Percentiles rank a stretch among this genome's conserved stretches.
Evolutionary conservation across 2,797 vertebrate species (phyloP).

Genomic region (Schizothorax lantsangensis): DNA sequence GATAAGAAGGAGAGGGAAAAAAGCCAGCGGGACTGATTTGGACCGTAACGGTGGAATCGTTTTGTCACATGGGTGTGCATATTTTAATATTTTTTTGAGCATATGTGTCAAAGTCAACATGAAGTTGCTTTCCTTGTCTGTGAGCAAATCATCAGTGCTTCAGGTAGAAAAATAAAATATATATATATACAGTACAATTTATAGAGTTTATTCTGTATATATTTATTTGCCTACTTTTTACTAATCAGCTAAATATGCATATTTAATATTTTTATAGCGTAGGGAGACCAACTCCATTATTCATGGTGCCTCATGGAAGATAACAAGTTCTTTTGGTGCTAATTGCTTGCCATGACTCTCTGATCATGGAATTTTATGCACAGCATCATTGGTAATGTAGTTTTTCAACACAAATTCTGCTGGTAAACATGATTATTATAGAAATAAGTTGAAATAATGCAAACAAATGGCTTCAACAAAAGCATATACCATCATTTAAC

Average conservation of each 20-base stretch:
- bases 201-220: too few relatives aligned
- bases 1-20: background rate
- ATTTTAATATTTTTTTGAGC: background rate
- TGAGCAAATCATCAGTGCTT: background rate
- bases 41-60: slow-evolving; percentile 34
- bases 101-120: background rate
- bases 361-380: background rate
- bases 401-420: background rate
- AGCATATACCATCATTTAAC: background rate
- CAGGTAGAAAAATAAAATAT: too few relatives aligned
- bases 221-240: background rate
- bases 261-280: background rate
- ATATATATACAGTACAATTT: background rate
- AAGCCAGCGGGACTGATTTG: background rate
- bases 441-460: background rate
- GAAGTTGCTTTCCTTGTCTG: background rate
- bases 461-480: background rate
- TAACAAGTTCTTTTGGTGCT: background rate
- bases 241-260: background rate
- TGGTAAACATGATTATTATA: background rate
- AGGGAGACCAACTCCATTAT: background rate
- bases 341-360: background rate
- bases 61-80: background rate
- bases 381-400: background rate
- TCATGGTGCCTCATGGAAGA: background rate